Base-by-base conservation (phyloP, 2,888 invertebrate species). In the Dromius quadrimaculatus region DNA sequence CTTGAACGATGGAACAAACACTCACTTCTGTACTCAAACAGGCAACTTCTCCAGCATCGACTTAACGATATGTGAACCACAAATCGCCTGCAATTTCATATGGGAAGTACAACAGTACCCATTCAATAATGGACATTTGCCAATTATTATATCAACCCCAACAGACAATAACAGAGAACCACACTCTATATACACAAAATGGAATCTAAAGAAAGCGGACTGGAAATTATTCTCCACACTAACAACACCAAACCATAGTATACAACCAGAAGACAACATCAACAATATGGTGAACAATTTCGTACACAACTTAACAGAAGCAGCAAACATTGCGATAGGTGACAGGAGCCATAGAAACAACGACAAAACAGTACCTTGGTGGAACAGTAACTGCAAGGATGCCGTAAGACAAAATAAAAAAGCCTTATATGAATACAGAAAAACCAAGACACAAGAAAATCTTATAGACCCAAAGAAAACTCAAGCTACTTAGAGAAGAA, bases 21-120 rank as follows among this genome's bases (percentile, higher is more conserved):
- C 38, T 6, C 38, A 38, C 38, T 38, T 38, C 38, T 38, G 38
- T n/a, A 38, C 3, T n/a, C 38, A n/a, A 38, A 6, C 38, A 38
- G 38, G 38, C 2, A 6, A 3, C 13, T 38, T 38, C 13, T 38
- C 38, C n/a, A 4, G 5, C 2, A 38, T 38, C 3, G 38, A 38
- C 38, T 3, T 38, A n/a, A 11, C 13, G 3, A 11, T 38, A 38
- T 38, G 38, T n/a, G 38, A 38, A 38, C 38, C 38, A 13, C 38
- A 38, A 38, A 38, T 38, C 3, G 38, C 38, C 4, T 11, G 4
- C n/a, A 38, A 38, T 3, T 11, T 38, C 38, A 6, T n/a, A 38
- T 38, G 38, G 38, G 38, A 38, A 6, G 13, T 13, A 38, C 3
- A 3, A 6, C 3, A 38, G 3, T 11, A 3, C 4, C 13, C n/a